Evolutionary conservation across 2,888 invertebrate genomes (phyloP), one percentile per base, ranked within the genome.

Genomic region (Fragum whitleyi): DNA sequence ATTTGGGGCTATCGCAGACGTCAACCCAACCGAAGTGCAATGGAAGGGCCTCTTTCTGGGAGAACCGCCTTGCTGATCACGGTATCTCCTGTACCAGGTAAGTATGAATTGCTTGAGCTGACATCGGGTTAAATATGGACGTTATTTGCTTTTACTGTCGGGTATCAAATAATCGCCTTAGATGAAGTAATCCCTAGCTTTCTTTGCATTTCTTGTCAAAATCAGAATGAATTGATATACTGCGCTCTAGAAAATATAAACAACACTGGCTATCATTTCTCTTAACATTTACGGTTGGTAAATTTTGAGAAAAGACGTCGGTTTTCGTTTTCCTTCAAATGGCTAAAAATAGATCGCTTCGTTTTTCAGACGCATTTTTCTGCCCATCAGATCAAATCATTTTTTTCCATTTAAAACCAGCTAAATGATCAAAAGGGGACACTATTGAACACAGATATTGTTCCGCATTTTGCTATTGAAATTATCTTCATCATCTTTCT

Each of bases 1-100:
- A 88, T 88, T 87, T 87, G 88, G 85, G 88, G 83, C 75, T 76
- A 85, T 88, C 96, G 96, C 96, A 96, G 95, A 95, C 95, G 96
- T 96, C 96, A 96, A 95, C 96, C 95, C 95, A 94, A 95, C 95
- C 96, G 95, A 92, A 95, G 96, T 96, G 96, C 96, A 96, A 96
- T 96, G 96, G 95, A 94, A 94, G 93, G 95, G 95, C 95, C 96
- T 96, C 96, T 92, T 95, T 95, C 95, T 95, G 96, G 95, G 95
- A 95, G 95, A 95, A 95, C 96, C 95, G 95, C 96, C 96, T 96
- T 95, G 83, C 86, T 96, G 96, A 96, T 96, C 96, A 96, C 95
- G 95, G 95, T 95, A 94, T 94, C 95, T 96, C 95, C 96, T 96
- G 95, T 96, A 96, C 96, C 95, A 96, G 96, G 96, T 96, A 96